Conservation (phyloP, 2,797 vertebrate species). For the Catharus ustulatus region DNA sequence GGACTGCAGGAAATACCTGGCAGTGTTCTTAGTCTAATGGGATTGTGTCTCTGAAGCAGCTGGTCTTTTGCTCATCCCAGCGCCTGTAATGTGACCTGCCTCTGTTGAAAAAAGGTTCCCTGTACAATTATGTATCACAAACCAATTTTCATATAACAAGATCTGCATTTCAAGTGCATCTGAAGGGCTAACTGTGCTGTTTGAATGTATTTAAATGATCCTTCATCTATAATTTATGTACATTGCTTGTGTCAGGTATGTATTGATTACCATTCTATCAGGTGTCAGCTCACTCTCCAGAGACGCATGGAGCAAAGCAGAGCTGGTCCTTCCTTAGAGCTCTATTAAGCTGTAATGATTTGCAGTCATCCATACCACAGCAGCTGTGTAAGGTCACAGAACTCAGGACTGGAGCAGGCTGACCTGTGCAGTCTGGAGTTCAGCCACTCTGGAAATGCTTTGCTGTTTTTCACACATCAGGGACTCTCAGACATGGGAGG, state of each 20-base stretch:
- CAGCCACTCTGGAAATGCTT: not conserved
- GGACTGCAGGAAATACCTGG: not conserved
- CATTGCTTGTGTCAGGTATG: not conserved
- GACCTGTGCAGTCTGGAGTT: not conserved
- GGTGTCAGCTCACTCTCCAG: not conserved
- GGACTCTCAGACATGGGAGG: not conserved
- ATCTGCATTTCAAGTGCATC: not conserved
- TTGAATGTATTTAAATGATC: constrained; percentile 40
- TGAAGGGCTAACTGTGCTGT: not conserved
- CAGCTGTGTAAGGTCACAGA: not conserved
- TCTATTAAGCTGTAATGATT: constrained; percentile 32
- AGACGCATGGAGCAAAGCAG: not conserved
- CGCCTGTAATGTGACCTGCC: not conserved
- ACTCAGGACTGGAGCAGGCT: not conserved
- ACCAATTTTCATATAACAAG: not conserved
- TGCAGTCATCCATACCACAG: not conserved
- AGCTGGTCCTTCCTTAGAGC: not conserved
- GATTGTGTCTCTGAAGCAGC: not conserved
- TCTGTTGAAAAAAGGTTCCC: not conserved
- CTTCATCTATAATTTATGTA: constrained; percentile 33
- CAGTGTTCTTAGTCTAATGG: not conserved
- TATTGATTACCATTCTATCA: constrained; percentile 44
- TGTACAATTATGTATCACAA: not conserved
- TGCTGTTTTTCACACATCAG: not conserved
- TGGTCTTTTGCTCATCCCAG: not conserved